phyloP scores from a whole-genome alignment of 2,797 vertebrate genomes.

The Dendrocincla tyrannina region DNA sequence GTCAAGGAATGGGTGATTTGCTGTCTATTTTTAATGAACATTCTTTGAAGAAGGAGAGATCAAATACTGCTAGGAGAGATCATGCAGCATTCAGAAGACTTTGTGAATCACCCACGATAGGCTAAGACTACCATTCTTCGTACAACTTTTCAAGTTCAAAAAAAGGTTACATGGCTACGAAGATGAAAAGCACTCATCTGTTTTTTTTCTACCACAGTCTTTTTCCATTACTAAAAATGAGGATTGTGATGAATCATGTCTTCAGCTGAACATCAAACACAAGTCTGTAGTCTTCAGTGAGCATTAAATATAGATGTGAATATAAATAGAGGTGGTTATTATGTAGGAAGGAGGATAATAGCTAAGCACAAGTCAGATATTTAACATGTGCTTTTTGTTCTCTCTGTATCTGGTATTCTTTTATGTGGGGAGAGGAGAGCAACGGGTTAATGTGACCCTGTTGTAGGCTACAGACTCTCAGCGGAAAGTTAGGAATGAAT shows the following conservation, averaged over 20 bases:
- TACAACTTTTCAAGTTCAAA: constrained; percentile 53
- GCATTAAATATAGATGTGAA: constrained; percentile 50
- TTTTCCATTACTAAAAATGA: constrained; percentile 49
- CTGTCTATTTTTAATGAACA: not conserved
- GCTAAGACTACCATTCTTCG: constrained; percentile 33
- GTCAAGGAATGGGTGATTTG: constrained; percentile 28
- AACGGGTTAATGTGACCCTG: not conserved
- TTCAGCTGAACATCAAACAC: constrained; percentile 53
- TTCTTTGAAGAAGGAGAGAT: constrained; percentile 36
- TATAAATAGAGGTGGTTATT: constrained; percentile 50
- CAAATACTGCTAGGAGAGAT: constrained; percentile 14
- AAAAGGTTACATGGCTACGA: constrained; percentile 56
- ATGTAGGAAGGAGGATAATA: constrained; percentile 44
- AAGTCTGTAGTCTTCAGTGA: constrained; percentile 53
- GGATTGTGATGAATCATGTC: constrained; percentile 62
- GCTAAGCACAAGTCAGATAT: constrained; percentile 35
- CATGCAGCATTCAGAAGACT: constrained; percentile 16
- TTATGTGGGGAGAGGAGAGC: not conserved
- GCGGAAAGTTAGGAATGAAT: not conserved
- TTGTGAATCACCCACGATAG: not conserved
- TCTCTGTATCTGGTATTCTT: not conserved
- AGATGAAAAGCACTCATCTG: constrained; percentile 51
- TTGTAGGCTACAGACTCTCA: not conserved
- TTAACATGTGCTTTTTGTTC: constrained; percentile 22
- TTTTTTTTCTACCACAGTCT: not conserved